Evolutionary conservation across 2,113 vertebrate species (phyloP).

Genomic region (Melierax canorus): DNA sequence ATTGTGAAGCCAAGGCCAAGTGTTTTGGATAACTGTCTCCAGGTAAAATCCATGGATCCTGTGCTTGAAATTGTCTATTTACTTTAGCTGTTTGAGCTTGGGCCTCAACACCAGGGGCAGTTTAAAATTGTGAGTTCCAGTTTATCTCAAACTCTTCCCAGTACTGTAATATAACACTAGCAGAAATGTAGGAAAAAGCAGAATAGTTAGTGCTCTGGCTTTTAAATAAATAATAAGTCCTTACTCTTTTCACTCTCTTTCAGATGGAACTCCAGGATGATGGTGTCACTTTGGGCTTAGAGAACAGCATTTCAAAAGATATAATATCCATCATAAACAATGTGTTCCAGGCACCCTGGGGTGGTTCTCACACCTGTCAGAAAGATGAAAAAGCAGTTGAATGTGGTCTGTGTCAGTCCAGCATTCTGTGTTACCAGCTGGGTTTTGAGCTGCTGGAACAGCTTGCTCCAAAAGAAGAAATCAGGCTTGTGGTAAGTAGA

Average conservation of each 20-base stretch:
- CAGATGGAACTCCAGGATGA: constrained; percentile 99
- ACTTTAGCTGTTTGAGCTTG: background rate
- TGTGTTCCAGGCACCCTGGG: constrained; percentile 98
- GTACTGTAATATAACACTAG: background rate
- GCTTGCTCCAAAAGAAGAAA: constrained; percentile 94
- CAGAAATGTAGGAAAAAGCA: background rate
- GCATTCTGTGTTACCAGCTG: constrained; percentile 97
- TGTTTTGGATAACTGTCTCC: background rate
- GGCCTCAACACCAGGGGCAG: background rate
- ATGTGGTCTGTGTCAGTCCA: constrained; percentile 95
- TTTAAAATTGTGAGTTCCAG: background rate
- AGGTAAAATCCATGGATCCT: background rate
- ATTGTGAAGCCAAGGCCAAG: background rate
- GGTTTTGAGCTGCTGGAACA: constrained; percentile 94
- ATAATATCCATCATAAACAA: constrained; percentile 98
- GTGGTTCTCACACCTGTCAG: constrained; percentile 95
- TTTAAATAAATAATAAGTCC: constrained; percentile 17
- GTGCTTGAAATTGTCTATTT: background rate
- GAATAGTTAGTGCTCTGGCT: background rate
- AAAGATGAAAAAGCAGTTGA: constrained; percentile 93
- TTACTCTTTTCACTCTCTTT: constrained; percentile 30
- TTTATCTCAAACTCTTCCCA: background rate
- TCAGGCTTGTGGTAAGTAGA: constrained; percentile 93
- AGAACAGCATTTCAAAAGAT: constrained; percentile 92
- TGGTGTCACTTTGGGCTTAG: constrained; percentile 91